A percentile compares a stretch with the other conserved stretches of the same genome.
These are phyloP conservation scores for Rhodinocichla rosea DNA, from an alignment of 2,113 vertebrate genomes.

Conservation along the genomic window DNA sequence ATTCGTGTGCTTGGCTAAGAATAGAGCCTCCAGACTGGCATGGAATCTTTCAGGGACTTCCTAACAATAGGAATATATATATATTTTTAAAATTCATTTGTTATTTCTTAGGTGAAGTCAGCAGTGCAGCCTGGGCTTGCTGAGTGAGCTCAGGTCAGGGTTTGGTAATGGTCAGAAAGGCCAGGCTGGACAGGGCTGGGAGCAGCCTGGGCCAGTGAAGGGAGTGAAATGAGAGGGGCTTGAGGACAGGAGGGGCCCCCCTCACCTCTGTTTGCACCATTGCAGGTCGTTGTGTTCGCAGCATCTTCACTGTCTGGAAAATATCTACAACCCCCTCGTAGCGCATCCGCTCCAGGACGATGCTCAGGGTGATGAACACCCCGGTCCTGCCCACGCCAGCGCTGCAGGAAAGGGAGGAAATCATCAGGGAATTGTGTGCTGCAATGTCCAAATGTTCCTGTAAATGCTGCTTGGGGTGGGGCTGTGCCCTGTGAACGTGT, in stretches of 20 bases:
- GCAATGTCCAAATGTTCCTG: rapidly evolving
- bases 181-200: not conserved
- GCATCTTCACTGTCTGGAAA: constrained; percentile 99
- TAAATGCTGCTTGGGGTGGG: rapidly evolving
- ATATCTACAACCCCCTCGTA: constrained; percentile 98
- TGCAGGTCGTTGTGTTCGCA: constrained; percentile 95
- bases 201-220: not conserved
- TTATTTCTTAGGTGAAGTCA: not conserved
- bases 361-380: constrained; percentile 96
- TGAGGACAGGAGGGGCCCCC: not conserved
- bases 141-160: not conserved
- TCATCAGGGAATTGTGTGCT: rapidly evolving
- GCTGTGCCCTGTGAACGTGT: rapidly evolving
- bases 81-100: not conserved
- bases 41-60: not conserved
- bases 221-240: not conserved
- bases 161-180: not conserved
- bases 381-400: constrained; percentile 95
- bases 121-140: not conserved
- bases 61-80: rapidly evolving
- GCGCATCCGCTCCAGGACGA: constrained; percentile 96
- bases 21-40: rapidly evolving
- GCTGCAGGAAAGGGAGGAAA: constrained; percentile 46
- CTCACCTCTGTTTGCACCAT: constrained; percentile 98
- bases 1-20: no score